Evolutionary conservation across 2,113 vertebrate genomes (phyloP), one percentile per base, ranked within the genome.

Genomic region (Tenebrosternarchus preto): DNA sequence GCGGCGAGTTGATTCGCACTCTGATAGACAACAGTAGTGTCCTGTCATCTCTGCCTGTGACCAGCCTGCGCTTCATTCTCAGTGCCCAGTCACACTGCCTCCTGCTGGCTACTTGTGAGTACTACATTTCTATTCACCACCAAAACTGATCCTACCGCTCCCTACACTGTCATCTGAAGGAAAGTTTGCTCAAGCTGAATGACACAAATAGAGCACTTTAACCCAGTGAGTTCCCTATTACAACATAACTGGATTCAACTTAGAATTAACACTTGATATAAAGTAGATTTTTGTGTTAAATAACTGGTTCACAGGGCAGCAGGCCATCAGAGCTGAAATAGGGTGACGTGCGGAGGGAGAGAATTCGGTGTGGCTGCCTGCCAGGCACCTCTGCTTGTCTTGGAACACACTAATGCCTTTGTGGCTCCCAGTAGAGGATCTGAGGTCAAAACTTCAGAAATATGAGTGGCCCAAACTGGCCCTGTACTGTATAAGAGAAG

Each of bases 91-190:
- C 75, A 27, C 61, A 76, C 80, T 83, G 72, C 61, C 67, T 83
- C 12, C 63, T 88, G 25, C 68, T 88, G 73, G 86, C 85, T 39
- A 85, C 86, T 64, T 88, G 87, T 88, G 80, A 87, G 86, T 75
- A 75, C 46, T 63, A 29, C 73, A 33, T 5, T 4, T 27, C 0
- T 22, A 31, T 16, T 31, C 20, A 19, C n/a, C 15, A 9, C 43
- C 43, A 50, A 50, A 50, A 15, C 43, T 3, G 12, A 50, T 50
- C 15, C 43, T 50, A 9, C 43, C 11, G 12, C 8, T 50, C 43
- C 43, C 2, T 15, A 50, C 43, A 50, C 11, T 15, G 8, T 50
- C 43, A 15, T 50, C 12, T 9, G 11, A 9, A 11, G 43, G 12
- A 50, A 50, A 11, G 43, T 50, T 50, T 50, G 11, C 43, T 46